Conservation (phyloP, 1,140 invertebrate species). For the Pogonus chalceus region DNA sequence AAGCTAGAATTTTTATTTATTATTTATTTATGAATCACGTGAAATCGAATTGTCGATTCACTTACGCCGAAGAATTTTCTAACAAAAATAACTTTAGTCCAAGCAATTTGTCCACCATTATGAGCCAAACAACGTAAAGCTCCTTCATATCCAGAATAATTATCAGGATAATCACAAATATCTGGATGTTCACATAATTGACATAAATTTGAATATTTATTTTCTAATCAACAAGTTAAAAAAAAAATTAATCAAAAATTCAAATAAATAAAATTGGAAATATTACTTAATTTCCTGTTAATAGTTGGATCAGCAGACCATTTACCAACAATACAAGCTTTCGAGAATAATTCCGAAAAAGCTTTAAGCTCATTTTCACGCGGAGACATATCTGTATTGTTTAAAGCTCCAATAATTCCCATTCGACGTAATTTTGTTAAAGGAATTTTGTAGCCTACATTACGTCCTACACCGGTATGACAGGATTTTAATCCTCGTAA, state of each 20-base stretch:
- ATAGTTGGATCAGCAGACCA: conserved; percentile 67
- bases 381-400: conserved; percentile 54
- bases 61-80: conserved; percentile 61
- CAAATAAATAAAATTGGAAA: background rate
- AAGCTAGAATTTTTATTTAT: conserved; percentile 28
- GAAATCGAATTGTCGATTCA: conserved; percentile 15
- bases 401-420: conserved; percentile 52
- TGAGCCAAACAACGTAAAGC: conserved; percentile 69
- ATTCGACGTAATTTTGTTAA: conserved; percentile 61
- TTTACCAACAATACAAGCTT: conserved; percentile 67
- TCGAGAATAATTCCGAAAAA: conserved; percentile 57
- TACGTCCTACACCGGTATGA: conserved; percentile 67
- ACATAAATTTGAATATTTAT: conserved; percentile 61
- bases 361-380: conserved; percentile 66
- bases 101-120: conserved; percentile 71
- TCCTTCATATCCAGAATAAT: conserved; percentile 73
- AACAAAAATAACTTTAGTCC: conserved; percentile 71
- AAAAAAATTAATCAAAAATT: background rate
- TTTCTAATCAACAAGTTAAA: conserved; percentile 41
- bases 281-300: conserved; percentile 56
- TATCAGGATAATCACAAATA: conserved; percentile 70
- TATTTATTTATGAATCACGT: background rate
- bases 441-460: conserved; percentile 68
- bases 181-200: conserved; percentile 60
- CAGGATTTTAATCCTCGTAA: conserved; percentile 64